Evolutionary conservation across 2,888 invertebrate species (phyloP), one percentile per base, ranked within the genome.

Genomic region (Heliconius charithonia): DNA sequence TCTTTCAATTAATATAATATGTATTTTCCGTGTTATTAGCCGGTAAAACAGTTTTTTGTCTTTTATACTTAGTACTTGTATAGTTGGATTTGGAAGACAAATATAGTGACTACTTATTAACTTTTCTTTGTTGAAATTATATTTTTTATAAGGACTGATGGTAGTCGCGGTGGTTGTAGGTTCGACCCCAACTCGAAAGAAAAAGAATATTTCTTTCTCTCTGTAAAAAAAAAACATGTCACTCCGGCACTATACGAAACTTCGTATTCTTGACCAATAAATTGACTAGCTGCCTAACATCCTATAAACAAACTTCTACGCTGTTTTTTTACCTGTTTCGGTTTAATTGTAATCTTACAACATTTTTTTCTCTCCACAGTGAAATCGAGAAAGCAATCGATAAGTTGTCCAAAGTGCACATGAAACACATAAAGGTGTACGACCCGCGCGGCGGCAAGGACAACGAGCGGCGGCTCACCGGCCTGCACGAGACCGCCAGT

Each of bases 311-410:
- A 41, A 13, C 3, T 41, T 1, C 9, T 9, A 37, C 32, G 37
- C 37, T 37, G 37, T 37, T 37, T 37, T 37, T 1, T 37, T 37
- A 37, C 10, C 10, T 37, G 37, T 37, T 37, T 37, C 2, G 10
- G 10, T 37, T 62, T 62, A 62, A 25, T 62, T 62, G 13, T 63
- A 63, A 63, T 25, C 4, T 29, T 2, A 29, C 41, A 3, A 45
- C 51, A 6, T 12, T n/a, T 63, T 27, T 12, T 25, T 27, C 62
- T 7, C 22, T 32, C n/a, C 1, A 2, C 91, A 98, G 97, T 86
- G 98, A 97, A 88, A 99, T 99, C 86, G 98, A 99, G 91, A 97
- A 97, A 86, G 99, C 99, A 6, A 99, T 99, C 87, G 98, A 99
- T 91, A 98, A 98, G 92, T 95, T 99, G 84, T 97, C 98, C 83